phyloP scores from a whole-genome alignment of 2,113 vertebrate species.

The Piaya cayana region DNA sequence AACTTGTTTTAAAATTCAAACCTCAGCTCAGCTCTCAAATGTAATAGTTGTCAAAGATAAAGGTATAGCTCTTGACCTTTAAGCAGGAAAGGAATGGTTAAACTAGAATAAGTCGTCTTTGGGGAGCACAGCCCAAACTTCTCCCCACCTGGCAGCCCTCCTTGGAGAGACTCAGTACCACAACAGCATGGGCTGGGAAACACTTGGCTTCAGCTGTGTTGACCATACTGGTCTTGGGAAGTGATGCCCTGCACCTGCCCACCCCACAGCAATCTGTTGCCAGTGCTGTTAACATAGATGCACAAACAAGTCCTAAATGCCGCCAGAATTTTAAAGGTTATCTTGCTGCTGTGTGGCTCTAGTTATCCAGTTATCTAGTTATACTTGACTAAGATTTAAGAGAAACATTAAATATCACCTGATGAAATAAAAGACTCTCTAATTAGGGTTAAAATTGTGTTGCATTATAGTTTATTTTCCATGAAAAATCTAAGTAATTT shows the following conservation, averaged over 20 bases:
- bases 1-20: neutral
- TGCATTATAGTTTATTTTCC: neutral
- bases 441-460: neutral
- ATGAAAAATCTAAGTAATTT: neutral
- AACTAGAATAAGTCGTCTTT: neutral
- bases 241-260: neutral
- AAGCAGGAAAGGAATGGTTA: neutral
- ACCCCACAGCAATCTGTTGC: neutral
- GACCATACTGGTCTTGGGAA: neutral
- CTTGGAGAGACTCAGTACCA: neutral
- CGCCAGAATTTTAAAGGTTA: neutral
- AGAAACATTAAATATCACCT: neutral
- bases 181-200: neutral
- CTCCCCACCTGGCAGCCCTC: neutral
- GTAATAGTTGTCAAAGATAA: neutral
- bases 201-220: neutral
- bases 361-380: too few relatives aligned
- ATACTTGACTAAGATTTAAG: neutral
- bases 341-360: neutral
- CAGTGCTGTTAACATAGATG: neutral
- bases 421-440: neutral
- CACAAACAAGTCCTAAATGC: neutral
- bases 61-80: neutral
- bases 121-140: neutral
- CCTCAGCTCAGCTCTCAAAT: neutral